These are phyloP conservation scores for Noctua comes DNA, from an alignment of 2,888 invertebrate genomes.

Conservation along the genomic window DNA sequence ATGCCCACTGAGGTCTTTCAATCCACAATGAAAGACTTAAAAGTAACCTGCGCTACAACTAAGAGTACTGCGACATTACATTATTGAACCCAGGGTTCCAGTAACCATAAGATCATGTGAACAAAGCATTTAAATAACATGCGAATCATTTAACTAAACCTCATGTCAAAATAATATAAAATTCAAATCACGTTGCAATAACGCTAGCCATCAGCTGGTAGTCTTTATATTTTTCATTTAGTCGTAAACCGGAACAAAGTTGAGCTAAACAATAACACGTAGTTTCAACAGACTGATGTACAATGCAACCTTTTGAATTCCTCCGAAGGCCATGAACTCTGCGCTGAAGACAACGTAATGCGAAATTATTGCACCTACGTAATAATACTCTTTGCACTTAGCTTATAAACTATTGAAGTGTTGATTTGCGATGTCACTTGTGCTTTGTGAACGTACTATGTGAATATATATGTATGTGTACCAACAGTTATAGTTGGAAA, in stretches of 20 bases:
- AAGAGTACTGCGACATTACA: background rate
- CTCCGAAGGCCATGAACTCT: slow-evolving; percentile 75
- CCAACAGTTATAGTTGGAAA: background rate
- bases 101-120: background rate
- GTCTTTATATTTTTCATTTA: slow-evolving; percentile 38
- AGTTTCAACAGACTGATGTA: slow-evolving; percentile 39
- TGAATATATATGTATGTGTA: background rate
- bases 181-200: slow-evolving; percentile 4
- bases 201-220: background rate
- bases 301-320: slow-evolving; percentile 53
- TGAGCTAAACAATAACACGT: slow-evolving; percentile 63
- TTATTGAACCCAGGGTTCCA: background rate
- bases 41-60: background rate
- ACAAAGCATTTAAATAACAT: background rate
- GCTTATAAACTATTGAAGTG: slow-evolving; percentile 27
- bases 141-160: background rate
- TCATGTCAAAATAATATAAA: background rate
- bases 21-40: background rate
- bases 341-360: slow-evolving; percentile 67
- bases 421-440: slow-evolving; percentile 8
- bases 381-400: slow-evolving; percentile 35
- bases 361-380: slow-evolving; percentile 67
- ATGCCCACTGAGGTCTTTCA: background rate
- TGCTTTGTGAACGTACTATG: background rate
- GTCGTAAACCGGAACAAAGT: slow-evolving; percentile 69